These are phyloP conservation scores for Brotula barbata DNA, from an alignment of 2,797 vertebrate genomes.

Conservation along the genomic window DNA sequence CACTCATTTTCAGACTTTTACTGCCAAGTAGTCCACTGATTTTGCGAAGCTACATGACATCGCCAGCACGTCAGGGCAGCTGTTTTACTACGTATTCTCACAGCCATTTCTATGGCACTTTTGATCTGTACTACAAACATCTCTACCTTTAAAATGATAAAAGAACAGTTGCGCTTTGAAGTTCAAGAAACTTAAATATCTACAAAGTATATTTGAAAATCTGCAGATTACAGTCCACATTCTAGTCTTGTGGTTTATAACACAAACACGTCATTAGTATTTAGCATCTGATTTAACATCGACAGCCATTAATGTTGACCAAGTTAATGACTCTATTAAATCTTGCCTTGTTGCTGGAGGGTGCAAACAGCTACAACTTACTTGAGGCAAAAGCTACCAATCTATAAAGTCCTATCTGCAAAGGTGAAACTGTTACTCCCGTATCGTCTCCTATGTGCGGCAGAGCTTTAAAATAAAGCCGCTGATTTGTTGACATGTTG, in stretches of 20 bases:
- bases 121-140: not conserved
- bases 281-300: too few relatives aligned
- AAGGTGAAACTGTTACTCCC: conserved; percentile 1
- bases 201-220: conserved; percentile 10
- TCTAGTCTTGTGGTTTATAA: too few relatives aligned
- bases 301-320: too few relatives aligned
- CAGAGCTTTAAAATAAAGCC: conserved; percentile 33
- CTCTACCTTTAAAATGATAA: too few relatives aligned
- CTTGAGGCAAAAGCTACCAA: not conserved
- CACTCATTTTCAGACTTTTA: conserved; percentile 37
- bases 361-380: too few relatives aligned
- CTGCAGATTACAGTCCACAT: too few relatives aligned
- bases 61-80: not conserved
- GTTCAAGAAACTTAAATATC: not conserved
- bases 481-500: conserved; percentile 50
- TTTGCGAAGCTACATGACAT: not conserved
- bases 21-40: conserved; percentile 29
- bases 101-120: not conserved
- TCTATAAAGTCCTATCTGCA: not conserved
- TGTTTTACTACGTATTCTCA: conserved; percentile 10
- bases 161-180: not conserved
- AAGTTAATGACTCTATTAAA: too few relatives aligned
- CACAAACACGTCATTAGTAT: too few relatives aligned
- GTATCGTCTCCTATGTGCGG: conserved; percentile 11
- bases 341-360: too few relatives aligned